phyloP scores from a whole-genome alignment of 2,888 invertebrate genomes.

The Drosophila longiperda region DNA sequence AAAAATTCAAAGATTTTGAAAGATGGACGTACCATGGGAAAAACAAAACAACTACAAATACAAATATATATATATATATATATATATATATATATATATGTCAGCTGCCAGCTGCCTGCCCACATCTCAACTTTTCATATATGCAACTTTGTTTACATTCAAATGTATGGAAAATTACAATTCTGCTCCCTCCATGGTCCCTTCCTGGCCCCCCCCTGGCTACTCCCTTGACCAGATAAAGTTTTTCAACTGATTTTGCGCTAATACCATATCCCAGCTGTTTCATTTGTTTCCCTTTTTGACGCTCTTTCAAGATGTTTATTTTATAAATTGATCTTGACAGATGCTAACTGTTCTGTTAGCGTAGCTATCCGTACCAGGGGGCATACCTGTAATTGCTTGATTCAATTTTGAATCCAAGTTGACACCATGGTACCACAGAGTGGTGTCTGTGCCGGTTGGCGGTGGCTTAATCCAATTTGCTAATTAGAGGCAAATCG shows the following conservation, averaged over 20 bases:
- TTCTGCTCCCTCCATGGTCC: not conserved
- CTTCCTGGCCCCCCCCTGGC: not conserved
- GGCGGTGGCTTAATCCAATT: slow-evolving; percentile 10
- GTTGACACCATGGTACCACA: slow-evolving; percentile 50
- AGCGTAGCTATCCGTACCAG: slow-evolving; percentile 41
- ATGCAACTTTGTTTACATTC: not conserved
- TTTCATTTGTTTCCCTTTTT: slow-evolving; percentile 1
- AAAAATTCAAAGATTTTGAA: not conserved
- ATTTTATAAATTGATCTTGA: slow-evolving; percentile 26
- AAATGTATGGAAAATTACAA: not conserved
- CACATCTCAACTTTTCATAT: not conserved
- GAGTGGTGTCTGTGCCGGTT: slow-evolving; percentile 18
- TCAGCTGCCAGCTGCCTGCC: no score
- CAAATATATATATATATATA: not conserved
- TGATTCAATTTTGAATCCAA: slow-evolving; percentile 46
- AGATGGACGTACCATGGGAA: not conserved
- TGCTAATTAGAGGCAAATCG: slow-evolving; percentile 47
- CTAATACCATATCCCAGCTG: slow-evolving; percentile 2
- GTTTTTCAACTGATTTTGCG: slow-evolving; percentile 26
- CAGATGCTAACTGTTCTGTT: slow-evolving; percentile 42
- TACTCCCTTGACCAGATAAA: not conserved
- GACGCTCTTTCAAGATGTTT: slow-evolving; percentile 13
- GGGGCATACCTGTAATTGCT: slow-evolving; percentile 41
- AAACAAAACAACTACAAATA: slow-evolving; percentile 5
- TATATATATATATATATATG: no score